Percentiles rank a stretch among this genome's conserved stretches.
phyloP scores from a whole-genome alignment of 1,140 invertebrate genomes.

The Drosophila mojavensis region DNA sequence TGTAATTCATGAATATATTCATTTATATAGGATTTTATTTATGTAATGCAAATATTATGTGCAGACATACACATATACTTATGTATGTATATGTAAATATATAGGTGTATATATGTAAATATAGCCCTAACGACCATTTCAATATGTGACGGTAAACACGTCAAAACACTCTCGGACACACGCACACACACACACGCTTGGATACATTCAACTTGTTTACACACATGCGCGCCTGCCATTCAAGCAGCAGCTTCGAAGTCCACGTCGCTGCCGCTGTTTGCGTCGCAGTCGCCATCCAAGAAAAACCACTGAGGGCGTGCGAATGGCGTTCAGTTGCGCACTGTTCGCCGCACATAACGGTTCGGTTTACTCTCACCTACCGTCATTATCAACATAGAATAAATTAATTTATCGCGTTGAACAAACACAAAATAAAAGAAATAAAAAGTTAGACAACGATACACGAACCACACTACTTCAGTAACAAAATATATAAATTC shows the following conservation, averaged over 20 bases:
- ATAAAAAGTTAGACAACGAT: conserved; percentile 27
- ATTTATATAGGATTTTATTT: background rate
- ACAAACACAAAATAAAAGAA: conserved; percentile 28
- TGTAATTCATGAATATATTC: background rate
- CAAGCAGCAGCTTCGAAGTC: conserved; percentile 25
- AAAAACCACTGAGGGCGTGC: conserved; percentile 62
- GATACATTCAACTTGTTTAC: conserved; percentile 32
- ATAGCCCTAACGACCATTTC: background rate
- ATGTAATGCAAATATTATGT: conserved; percentile 4
- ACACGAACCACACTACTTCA: conserved; percentile 36
- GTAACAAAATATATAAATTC: conserved; percentile 17
- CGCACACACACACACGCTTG: conserved; percentile 16
- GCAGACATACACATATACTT: background rate
- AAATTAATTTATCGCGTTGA: conserved; percentile 31
- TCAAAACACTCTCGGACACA: conserved; percentile 12
- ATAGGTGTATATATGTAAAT: background rate
- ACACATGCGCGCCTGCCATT: conserved; percentile 67
- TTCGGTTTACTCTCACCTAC: conserved; percentile 25
- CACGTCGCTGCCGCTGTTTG: background rate
- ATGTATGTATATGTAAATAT: background rate
- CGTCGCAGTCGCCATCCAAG: conserved; percentile 43
- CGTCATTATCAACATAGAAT: conserved; percentile 15
- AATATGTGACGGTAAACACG: conserved; percentile 56
- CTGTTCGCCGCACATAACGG: conserved; percentile 65
- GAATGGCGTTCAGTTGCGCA: conserved; percentile 64